Percentiles rank a stretch among this genome's conserved stretches.
Evolutionary conservation across 2,797 vertebrate genomes (phyloP).

Genomic region (Periophthalmus magnuspinnatus): DNA sequence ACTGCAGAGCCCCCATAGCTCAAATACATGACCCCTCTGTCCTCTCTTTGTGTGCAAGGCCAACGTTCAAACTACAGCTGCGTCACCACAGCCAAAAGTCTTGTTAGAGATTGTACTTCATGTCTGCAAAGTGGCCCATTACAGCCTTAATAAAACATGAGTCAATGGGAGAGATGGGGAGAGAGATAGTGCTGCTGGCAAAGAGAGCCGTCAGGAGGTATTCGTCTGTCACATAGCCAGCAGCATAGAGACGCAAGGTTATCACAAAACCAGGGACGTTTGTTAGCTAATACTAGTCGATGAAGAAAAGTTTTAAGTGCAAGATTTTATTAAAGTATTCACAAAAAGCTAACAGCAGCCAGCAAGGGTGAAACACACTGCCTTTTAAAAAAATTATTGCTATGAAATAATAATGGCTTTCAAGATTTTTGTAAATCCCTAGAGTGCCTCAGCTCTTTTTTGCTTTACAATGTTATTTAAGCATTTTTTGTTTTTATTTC

Average conservation of each 20-base stretch:
- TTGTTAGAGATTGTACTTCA: constrained; percentile 1
- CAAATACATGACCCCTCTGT: constrained; percentile 11
- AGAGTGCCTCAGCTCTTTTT: too few species aligned
- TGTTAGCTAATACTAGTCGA: neutral
- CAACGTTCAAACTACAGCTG: constrained; percentile 1
- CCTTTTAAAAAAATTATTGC: too few species aligned
- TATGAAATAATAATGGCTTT: too few species aligned
- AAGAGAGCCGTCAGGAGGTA: constrained; percentile 12
- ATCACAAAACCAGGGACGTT: neutral
- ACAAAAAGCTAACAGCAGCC: too few species aligned
- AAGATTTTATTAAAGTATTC: too few species aligned
- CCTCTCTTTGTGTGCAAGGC: neutral
- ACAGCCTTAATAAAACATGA: constrained; percentile 7
- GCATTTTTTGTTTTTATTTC: too few species aligned
- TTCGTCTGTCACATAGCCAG: constrained; percentile 9
- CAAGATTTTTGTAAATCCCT: too few species aligned
- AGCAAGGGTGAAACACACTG: too few species aligned
- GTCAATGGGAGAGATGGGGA: neutral
- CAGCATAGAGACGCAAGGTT: constrained; percentile 21
- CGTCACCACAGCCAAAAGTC: constrained; percentile 11
- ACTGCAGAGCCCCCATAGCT: constrained; percentile 39
- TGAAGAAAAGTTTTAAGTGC: neutral
- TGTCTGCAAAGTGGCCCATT: constrained; percentile 2
- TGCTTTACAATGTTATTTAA: too few species aligned
- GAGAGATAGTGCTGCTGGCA: neutral